phyloP scores from a whole-genome alignment of 2,888 invertebrate species.

The Diarsia rubi region DNA sequence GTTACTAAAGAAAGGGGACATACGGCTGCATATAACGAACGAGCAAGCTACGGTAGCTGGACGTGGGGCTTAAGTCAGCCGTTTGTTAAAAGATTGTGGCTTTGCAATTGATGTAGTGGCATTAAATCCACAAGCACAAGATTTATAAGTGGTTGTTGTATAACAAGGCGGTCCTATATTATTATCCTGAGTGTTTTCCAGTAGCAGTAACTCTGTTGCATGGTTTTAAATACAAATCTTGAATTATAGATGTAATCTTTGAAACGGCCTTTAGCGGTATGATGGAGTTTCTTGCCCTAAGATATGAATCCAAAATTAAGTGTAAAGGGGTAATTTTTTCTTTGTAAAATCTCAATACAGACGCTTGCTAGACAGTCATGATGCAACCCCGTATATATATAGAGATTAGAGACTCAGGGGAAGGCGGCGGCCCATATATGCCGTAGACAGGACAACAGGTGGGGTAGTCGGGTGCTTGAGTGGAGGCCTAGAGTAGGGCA shows the following conservation, averaged over 20 bases:
- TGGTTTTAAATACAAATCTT: background rate
- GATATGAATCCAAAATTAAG: background rate
- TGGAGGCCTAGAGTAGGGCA: too few relatives aligned
- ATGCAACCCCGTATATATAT: too few relatives aligned
- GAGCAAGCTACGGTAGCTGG: background rate
- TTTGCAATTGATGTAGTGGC: constrained; percentile 15
- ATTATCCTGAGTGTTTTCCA: background rate
- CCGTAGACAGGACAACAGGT: too few relatives aligned
- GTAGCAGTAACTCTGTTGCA: background rate
- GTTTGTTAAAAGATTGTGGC: constrained; percentile 19
- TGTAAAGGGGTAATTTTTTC: background rate
- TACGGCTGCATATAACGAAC: background rate
- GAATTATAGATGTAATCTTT: background rate
- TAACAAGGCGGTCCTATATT: background rate
- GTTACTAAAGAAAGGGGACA: constrained; percentile 44
- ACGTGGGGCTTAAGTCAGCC: background rate
- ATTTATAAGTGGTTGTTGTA: constrained; percentile 6
- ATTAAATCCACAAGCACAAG: constrained; percentile 10
- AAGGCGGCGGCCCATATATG: too few relatives aligned
- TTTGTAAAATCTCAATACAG: too few relatives aligned
- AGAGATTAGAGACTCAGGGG: too few relatives aligned
- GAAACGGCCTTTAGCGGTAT: background rate
- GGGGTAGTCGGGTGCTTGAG: too few relatives aligned
- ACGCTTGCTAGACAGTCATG: too few relatives aligned
- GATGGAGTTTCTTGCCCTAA: background rate